Base-by-base conservation (phyloP, 2,113 vertebrate genomes). In the Semnopithecus entellus region DNA sequence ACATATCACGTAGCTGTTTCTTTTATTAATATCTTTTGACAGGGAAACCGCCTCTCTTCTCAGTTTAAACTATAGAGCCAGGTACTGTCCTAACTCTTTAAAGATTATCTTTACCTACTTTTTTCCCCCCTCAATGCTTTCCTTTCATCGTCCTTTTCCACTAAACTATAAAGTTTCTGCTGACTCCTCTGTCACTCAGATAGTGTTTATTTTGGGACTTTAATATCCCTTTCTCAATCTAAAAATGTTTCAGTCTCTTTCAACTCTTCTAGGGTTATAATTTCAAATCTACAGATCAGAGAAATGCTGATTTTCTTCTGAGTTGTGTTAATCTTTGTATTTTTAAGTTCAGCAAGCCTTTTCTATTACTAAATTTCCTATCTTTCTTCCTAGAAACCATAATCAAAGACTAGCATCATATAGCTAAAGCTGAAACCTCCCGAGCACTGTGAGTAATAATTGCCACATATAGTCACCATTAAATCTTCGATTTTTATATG, bases 11-110 rank as follows among this genome's bases (percentile, higher is more conserved):
- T 84, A 78, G 76, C 57, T 96, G 78, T 94, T 92, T 97, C 93
- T 95, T 98, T 94, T 97, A 97, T 94, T 92, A 97, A 97, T 90
- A 80, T 90, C 95, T 95, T 95, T 97, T 95, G 80, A 92, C 81
- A 94, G 76, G 48, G 59, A 96, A 96, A 92, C 94, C 92, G 88
- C 70, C 84, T 97, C 73, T 97, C 80, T 92, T 97, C 92, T 96
- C 94, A 85, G 95, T 90, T 92, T 96, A 93, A 98, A 97, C 96
- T 84, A 90, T 45, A 96, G 48, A 96, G 61, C 57, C 50, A 96
- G 32, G 38, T 35, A 96, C 79, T 95, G 81, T 89, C 88, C 88
- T 95, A 83, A 87, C 90, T 95, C 95, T 97, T 97, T 97, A 97
- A 96, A 97, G 91, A 96, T 96, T 76, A 92, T 82, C 94, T 96